Percentiles rank a stretch among this genome's conserved stretches.
Evolutionary conservation across 2,888 invertebrate species (phyloP).

Genomic region (Lingula anatina): DNA sequence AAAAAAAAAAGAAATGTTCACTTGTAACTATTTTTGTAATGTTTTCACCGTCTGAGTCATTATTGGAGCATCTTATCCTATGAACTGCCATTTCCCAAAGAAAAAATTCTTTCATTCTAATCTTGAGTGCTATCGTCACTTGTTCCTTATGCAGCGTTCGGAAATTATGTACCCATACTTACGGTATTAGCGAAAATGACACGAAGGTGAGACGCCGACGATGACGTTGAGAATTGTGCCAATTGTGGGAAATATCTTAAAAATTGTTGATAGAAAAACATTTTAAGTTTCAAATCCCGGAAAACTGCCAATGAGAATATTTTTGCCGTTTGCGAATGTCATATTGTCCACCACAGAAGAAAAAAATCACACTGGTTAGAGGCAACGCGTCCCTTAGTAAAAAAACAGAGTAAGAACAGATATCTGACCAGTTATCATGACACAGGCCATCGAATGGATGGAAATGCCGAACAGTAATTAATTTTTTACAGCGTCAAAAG

Average conservation of each 20-base stretch:
- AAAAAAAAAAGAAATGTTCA: too few species aligned
- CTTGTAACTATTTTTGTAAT: too few species aligned
- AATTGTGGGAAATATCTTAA: slow-evolving; percentile 84
- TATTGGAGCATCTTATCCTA: too few species aligned
- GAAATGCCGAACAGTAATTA: too few species aligned
- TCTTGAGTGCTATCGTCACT: too few species aligned
- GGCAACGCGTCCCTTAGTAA: slow-evolving; percentile 9
- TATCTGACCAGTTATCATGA: slow-evolving; percentile 12
- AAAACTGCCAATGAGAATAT: slow-evolving; percentile 73
- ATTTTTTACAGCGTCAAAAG: too few species aligned
- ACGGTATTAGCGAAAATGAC: slow-evolving; percentile 93
- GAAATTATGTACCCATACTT: slow-evolving; percentile 86
- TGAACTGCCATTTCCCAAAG: too few species aligned
- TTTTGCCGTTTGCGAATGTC: slow-evolving; percentile 86
- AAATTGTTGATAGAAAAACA: slow-evolving; percentile 84
- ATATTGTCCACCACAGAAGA: slow-evolving; percentile 70
- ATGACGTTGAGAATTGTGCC: slow-evolving; percentile 75
- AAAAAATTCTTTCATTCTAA: too few species aligned
- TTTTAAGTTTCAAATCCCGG: slow-evolving; percentile 73
- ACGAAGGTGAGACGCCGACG: slow-evolving; percentile 55
- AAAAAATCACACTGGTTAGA: slow-evolving; percentile 48
- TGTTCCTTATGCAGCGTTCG: too few species aligned
- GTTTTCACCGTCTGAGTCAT: too few species aligned
- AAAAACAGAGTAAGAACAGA: slow-evolving; percentile 6
- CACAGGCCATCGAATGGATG: too few species aligned